A percentile compares a stretch with the other conserved stretches of the same genome.
These are phyloP conservation scores for Anaspis maculata DNA, from an alignment of 2,888 invertebrate genomes.

Conservation along the genomic window DNA sequence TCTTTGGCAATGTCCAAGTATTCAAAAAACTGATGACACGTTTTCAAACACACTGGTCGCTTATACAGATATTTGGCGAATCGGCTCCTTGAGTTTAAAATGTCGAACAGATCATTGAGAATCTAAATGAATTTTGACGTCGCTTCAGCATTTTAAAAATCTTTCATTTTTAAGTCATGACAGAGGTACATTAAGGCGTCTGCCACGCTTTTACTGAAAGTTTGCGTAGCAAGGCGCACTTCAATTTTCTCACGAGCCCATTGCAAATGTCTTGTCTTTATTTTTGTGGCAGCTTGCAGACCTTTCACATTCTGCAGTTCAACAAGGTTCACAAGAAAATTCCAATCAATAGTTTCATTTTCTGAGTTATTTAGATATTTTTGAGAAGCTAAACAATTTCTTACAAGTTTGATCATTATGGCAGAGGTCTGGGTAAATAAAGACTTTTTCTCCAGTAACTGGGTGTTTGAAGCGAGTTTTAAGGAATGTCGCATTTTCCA, in stretches of 20 bases:
- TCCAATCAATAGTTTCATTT: slow-evolving; percentile 7
- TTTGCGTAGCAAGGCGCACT: slow-evolving; percentile 4
- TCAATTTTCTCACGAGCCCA: slow-evolving; percentile 11
- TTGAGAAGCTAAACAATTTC: slow-evolving; percentile 21
- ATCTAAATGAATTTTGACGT: slow-evolving; percentile 4
- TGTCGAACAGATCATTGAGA: slow-evolving; percentile 4
- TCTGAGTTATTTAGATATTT: slow-evolving; percentile 10
- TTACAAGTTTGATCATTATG: slow-evolving; percentile 25
- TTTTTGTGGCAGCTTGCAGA: slow-evolving; percentile 10
- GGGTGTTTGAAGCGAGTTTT: slow-evolving; percentile 4
- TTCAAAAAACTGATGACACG: no score
- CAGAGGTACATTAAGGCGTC: slow-evolving; percentile 2
- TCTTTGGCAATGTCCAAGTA: no score
- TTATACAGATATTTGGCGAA: no score
- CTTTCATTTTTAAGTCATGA: slow-evolving; percentile 2
- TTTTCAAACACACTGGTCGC: no score
- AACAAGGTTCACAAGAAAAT: slow-evolving; percentile 7
- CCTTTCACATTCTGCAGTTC: slow-evolving; percentile 9
- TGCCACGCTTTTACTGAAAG: slow-evolving; percentile 4
- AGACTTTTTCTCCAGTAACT: slow-evolving; percentile 1
- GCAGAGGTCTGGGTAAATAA: slow-evolving; percentile 5
- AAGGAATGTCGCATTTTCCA: background rate
- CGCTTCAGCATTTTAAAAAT: background rate
- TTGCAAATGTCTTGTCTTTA: slow-evolving; percentile 6
- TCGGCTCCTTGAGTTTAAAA: slow-evolving; percentile 5